Conservation (phyloP, 2,888 invertebrate species). For the Iphiclides podalirius region DNA sequence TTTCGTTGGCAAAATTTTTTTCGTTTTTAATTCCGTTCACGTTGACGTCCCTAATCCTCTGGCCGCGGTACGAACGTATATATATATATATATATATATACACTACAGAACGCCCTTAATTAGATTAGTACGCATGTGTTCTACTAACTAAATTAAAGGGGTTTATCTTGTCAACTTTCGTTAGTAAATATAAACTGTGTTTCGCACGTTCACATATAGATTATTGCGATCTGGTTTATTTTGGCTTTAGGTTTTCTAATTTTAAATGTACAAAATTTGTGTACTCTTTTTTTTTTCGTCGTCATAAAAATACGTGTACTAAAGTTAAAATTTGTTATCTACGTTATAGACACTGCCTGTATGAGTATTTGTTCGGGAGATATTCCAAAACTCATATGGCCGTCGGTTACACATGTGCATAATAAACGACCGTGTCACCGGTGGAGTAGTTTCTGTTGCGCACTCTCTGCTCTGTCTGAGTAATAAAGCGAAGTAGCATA, state of each 20-base stretch:
- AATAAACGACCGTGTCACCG: background rate
- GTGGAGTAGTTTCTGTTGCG: background rate
- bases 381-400: background rate
- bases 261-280: no score
- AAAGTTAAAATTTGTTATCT: no score
- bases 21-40: background rate
- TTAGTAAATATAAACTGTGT: conserved; percentile 11
- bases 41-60: conserved; percentile 3
- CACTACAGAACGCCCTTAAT: conserved; percentile 9
- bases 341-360: no score
- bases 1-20: no score
- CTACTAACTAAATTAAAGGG: conserved; percentile 22
- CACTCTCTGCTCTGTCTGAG: background rate
- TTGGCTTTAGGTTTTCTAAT: no score
- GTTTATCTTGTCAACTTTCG: conserved; percentile 13
- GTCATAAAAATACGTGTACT: no score
- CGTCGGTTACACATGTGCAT: background rate
- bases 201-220: no score
- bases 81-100: background rate
- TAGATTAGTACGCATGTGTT: conserved; percentile 19
- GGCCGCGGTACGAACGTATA: background rate
- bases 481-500: background rate
- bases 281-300: no score
- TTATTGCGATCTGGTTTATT: no score
- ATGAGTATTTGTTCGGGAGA: no score